These are phyloP conservation scores for Zenarchopterus dispar DNA, from an alignment of 2,797 vertebrate genomes.

Conservation along the genomic window DNA sequence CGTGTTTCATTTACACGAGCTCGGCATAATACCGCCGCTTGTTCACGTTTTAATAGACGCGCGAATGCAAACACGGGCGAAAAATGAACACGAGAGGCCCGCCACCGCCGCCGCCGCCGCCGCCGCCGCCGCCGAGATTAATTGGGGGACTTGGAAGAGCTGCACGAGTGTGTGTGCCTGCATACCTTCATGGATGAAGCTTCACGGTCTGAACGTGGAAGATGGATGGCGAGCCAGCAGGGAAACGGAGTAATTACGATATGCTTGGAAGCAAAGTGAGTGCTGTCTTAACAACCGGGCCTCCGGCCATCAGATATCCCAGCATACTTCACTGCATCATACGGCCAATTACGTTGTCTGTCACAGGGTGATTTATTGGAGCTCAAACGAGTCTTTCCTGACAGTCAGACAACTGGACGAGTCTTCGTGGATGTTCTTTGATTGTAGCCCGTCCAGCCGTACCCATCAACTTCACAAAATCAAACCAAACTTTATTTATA, in stretches of 20 bases:
- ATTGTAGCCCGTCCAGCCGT: constrained; percentile 12
- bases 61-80: constrained; percentile 37
- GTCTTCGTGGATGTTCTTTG: constrained; percentile 45
- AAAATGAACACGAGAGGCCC: constrained; percentile 58
- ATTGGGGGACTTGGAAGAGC: constrained; percentile 61
- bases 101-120: too few species aligned
- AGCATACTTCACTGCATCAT: constrained; percentile 64
- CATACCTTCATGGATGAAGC: constrained; percentile 24
- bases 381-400: constrained; percentile 32
- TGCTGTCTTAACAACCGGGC: constrained; percentile 64
- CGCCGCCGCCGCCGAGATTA: constrained; percentile 67
- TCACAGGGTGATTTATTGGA: constrained; percentile 75
- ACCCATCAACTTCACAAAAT: too few species aligned
- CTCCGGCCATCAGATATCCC: constrained; percentile 66
- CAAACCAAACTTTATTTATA: too few species aligned
- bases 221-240: constrained; percentile 69
- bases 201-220: constrained; percentile 58
- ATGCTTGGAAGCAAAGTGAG: constrained; percentile 69
- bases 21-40: constrained; percentile 26
- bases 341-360: constrained; percentile 71
- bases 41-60: constrained; percentile 52
- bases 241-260: constrained; percentile 80
- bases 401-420: constrained; percentile 41
- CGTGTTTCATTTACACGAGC: constrained; percentile 35
- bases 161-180: constrained; percentile 11